Conservation (phyloP, 2,797 vertebrate species). For the Alectoris magna region DNA sequence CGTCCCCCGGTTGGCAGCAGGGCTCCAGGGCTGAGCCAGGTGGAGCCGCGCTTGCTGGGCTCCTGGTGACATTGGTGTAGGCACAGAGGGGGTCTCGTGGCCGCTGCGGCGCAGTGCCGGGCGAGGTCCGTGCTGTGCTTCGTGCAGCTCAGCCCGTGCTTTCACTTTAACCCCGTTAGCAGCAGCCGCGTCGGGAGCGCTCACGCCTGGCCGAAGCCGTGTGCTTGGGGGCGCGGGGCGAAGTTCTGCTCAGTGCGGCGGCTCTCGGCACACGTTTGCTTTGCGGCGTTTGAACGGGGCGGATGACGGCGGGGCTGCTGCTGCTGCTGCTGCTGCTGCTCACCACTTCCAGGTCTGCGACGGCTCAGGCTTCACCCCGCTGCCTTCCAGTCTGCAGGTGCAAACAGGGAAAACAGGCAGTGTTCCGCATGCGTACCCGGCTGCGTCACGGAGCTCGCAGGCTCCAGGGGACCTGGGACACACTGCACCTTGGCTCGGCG, state of each 20-base stretch:
- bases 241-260: neutral
- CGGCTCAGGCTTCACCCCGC: neutral
- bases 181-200: neutral
- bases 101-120: too few species aligned
- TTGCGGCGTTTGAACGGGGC: neutral
- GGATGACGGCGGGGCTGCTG: too few species aligned
- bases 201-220: neutral
- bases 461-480: neutral
- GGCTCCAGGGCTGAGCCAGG: neutral
- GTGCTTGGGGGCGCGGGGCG: neutral
- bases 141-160: neutral
- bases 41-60: too few species aligned
- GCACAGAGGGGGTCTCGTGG: neutral
- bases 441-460: neutral
- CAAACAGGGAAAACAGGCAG: neutral
- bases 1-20: neutral
- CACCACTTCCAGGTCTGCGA: constrained; percentile 31
- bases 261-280: neutral
- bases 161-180: constrained; percentile 48
- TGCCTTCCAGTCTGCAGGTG: constrained; percentile 43
- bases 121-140: neutral
- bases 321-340: neutral
- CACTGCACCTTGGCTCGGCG: neutral
- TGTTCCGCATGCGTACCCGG: accelerated
- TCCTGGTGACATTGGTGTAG: neutral